These are phyloP conservation scores for Sebastes miniatus DNA, from an alignment of 2,797 vertebrate genomes.

Conservation along the genomic window DNA sequence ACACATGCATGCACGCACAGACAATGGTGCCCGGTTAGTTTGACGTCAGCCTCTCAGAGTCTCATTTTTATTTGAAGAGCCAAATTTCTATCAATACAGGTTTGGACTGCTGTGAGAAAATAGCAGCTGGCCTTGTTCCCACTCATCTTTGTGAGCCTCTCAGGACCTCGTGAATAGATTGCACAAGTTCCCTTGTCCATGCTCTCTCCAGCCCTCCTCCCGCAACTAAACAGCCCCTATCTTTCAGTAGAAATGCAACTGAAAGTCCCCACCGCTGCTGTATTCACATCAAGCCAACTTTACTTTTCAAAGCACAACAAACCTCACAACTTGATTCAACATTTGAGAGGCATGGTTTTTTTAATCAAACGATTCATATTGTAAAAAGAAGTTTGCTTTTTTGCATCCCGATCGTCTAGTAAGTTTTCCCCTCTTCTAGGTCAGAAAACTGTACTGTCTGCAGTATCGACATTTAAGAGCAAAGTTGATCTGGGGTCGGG, in stretches of 20 bases:
- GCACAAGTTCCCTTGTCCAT: constrained; percentile 79
- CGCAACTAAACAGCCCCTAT: constrained; percentile 69
- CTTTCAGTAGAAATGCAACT: constrained; percentile 50
- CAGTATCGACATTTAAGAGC: constrained; percentile 30
- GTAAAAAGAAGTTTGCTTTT: constrained; percentile 1
- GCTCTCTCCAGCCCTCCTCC: constrained; percentile 59
- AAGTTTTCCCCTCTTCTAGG: constrained; percentile 32
- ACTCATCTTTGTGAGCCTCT: constrained; percentile 71
- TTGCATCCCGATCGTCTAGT: background rate
- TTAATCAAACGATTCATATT: constrained; percentile 21
- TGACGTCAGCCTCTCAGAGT: constrained; percentile 62
- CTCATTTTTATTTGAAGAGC: constrained; percentile 63
- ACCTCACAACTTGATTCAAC: constrained; percentile 31
- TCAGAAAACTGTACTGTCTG: constrained; percentile 13
- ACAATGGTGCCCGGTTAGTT: constrained; percentile 52
- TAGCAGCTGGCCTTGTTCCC: constrained; percentile 71
- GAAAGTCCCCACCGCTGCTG: constrained; percentile 45
- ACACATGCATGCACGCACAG: constrained; percentile 6
- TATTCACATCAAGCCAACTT: constrained; percentile 53
- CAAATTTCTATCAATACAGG: constrained; percentile 72
- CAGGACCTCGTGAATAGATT: constrained; percentile 82
- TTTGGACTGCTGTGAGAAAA: constrained; percentile 73
- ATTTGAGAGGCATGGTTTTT: constrained; percentile 33
- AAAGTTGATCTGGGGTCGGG: constrained; percentile 53
- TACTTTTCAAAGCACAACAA: constrained; percentile 34